Percentiles rank a stretch among this genome's conserved stretches.
These are phyloP conservation scores for Diorhabda carinulata DNA, from an alignment of 1,140 invertebrate genomes.

Conservation along the genomic window DNA sequence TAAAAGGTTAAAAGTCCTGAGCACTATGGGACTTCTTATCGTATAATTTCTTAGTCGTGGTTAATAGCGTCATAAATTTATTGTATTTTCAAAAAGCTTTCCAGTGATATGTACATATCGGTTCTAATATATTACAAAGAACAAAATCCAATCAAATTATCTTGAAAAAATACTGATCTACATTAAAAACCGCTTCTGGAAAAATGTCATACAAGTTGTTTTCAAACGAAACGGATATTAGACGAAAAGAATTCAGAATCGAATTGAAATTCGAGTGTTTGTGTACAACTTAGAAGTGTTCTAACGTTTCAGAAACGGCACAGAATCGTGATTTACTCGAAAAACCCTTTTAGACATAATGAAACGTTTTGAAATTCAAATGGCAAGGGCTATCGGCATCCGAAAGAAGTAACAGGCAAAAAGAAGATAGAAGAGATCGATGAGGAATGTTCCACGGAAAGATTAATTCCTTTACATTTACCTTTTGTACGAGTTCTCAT, in stretches of 20 bases:
- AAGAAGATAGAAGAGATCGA: background rate
- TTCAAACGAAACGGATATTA: background rate
- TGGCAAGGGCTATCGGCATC: constrained; percentile 3
- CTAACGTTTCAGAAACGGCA: background rate
- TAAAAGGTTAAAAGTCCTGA: no score
- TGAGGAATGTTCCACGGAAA: background rate
- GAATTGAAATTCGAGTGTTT: constrained; percentile 9
- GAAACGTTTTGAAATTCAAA: constrained; percentile 25
- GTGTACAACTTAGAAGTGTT: constrained; percentile 6
- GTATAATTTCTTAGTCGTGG: no score
- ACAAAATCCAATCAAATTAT: no score
- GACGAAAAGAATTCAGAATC: background rate
- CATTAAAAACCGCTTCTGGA: no score
- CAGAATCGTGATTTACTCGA: background rate
- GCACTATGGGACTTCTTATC: no score
- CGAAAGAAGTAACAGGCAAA: background rate
- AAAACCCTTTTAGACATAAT: constrained; percentile 12
- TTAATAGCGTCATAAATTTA: no score
- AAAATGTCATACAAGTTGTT: no score
- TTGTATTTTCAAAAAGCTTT: no score
- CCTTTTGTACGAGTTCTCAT: background rate
- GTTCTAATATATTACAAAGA: no score
- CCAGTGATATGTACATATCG: no score
- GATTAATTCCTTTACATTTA: background rate
- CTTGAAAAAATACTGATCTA: no score